phyloP scores from a whole-genome alignment of 2,113 vertebrate genomes.

The Engraulis encrasicolus region DNA sequence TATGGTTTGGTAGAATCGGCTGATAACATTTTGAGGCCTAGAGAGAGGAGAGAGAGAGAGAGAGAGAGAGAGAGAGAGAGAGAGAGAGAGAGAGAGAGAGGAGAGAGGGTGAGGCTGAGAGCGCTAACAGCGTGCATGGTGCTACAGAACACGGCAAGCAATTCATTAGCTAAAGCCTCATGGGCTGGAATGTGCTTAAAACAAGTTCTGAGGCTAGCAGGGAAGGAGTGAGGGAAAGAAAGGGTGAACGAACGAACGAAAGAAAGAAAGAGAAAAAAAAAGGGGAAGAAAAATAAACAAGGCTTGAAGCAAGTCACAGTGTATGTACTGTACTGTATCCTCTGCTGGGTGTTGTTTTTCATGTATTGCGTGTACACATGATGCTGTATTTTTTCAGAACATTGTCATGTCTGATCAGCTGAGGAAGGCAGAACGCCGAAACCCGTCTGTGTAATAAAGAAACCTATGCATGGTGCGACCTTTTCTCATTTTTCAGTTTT shows the following conservation, averaged over 20 bases:
- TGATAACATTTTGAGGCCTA: constrained; percentile 15
- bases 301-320: neutral
- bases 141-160: constrained; percentile 6
- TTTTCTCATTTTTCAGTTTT: too few relatives aligned
- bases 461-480: too few relatives aligned
- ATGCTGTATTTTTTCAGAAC: too few relatives aligned
- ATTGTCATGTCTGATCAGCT: too few relatives aligned
- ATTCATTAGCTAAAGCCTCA: constrained; percentile 13
- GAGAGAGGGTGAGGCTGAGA: neutral
- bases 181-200: constrained; percentile 11
- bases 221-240: too few relatives aligned
- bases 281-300: neutral
- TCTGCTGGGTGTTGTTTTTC: neutral
- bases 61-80: neutral
- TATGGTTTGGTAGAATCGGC: constrained; percentile 19
- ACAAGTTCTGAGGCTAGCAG: constrained; percentile 1
- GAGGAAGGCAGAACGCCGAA: too few relatives aligned
- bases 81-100: neutral
- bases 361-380: too few relatives aligned
- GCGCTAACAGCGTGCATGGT: neutral
- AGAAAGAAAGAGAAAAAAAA: too few relatives aligned
- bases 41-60: neutral
- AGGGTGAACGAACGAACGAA: too few relatives aligned
- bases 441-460: too few relatives aligned
- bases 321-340: too few relatives aligned